Percentiles rank a stretch among this genome's conserved stretches.
These are phyloP conservation scores for Temnopleurus reevesii DNA, from an alignment of 53 echinoderm and acorn worm genomes.

Conservation along the genomic window DNA sequence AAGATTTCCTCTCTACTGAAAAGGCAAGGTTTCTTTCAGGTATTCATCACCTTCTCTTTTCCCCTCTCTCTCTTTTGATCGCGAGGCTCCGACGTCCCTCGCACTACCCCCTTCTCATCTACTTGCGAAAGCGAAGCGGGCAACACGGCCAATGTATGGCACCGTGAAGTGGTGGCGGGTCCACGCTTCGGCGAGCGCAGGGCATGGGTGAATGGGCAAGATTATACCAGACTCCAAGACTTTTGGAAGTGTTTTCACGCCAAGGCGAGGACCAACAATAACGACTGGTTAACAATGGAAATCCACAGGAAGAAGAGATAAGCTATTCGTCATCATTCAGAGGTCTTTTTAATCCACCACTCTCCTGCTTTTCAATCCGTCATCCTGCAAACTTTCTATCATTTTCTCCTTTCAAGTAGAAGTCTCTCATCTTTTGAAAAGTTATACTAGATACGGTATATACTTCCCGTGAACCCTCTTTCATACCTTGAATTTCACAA, in stretches of 20 bases:
- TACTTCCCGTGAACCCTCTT: too few species aligned
- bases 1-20: neutral
- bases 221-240: conserved; percentile 12
- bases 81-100: neutral
- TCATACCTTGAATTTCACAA: too few species aligned
- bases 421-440: too few species aligned
- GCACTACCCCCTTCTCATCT: conserved; percentile 1
- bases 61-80: neutral
- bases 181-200: conserved; percentile 8
- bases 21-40: conserved; percentile 7
- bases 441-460: too few species aligned
- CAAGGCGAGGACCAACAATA: conserved; percentile 22
- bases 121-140: neutral
- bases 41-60: conserved; percentile 10
- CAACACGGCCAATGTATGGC: conserved; percentile 1
- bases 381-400: neutral
- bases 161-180: neutral
- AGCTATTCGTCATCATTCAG: neutral
- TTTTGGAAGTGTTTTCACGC: conserved; percentile 51
- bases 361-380: neutral
- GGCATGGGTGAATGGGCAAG: neutral
- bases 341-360: too few species aligned
- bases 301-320: neutral
- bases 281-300: neutral
- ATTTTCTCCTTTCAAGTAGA: neutral